Conservation (phyloP, 2,113 vertebrate species). For the Rafetus swinhoei region DNA sequence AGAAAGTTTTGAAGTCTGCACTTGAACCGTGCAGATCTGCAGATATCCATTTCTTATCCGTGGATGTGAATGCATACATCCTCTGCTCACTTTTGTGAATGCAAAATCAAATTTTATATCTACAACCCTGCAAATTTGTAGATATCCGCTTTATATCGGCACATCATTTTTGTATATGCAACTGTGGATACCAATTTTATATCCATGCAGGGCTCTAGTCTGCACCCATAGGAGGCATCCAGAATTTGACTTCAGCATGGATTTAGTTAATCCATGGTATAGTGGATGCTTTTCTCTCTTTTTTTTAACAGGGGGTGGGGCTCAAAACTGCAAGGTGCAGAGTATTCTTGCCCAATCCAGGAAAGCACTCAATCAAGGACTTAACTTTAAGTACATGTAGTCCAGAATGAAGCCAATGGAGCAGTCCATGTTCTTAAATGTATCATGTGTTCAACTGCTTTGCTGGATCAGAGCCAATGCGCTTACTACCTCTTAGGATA, state of each 20-base stretch:
- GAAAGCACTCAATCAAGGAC: not conserved
- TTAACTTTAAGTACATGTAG: not conserved
- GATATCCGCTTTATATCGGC: no score
- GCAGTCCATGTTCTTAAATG: not conserved
- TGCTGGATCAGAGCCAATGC: not conserved
- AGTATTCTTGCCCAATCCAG: not conserved
- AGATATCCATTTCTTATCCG: no score
- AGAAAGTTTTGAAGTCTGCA: not conserved
- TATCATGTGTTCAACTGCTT: not conserved
- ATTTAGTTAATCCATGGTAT: not conserved
- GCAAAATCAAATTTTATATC: no score
- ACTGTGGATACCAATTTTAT: no score
- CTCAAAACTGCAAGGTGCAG: not conserved
- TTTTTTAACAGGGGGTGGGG: not conserved
- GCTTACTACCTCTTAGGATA: not conserved
- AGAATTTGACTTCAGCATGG: not conserved
- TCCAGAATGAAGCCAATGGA: not conserved
- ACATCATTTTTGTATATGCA: no score
- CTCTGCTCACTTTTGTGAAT: no score
- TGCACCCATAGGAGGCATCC: not conserved
- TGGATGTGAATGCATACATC: no score
- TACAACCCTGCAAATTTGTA: no score
- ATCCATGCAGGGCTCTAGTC: not conserved
- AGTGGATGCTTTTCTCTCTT: not conserved
- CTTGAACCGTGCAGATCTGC: no score